Conservation (phyloP, 2,797 vertebrate genomes). For the Anguilla pacifica region DNA sequence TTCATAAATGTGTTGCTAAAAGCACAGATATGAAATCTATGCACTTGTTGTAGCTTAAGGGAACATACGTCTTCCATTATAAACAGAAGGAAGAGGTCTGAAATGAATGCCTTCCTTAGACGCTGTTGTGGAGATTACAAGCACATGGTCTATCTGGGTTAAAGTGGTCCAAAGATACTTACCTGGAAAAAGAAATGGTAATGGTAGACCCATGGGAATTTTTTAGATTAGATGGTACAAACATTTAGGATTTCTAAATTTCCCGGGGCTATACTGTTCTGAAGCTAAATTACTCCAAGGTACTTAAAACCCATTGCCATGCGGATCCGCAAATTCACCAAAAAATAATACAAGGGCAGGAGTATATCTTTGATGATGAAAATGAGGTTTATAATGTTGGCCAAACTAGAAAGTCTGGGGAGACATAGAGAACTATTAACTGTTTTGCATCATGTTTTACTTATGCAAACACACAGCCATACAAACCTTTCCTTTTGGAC, state of each 20-base stretch:
- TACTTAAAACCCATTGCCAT: not conserved
- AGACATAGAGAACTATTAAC: not conserved
- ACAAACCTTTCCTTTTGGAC: constrained; percentile 92
- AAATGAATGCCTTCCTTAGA: not conserved
- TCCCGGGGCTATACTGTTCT: not conserved
- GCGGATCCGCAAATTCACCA: not conserved
- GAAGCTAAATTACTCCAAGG: not conserved
- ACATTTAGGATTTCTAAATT: not conserved
- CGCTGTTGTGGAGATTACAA: not conserved
- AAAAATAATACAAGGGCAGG: not conserved
- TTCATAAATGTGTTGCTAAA: not conserved
- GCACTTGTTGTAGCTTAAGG: not conserved
- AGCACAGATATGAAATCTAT: not conserved
- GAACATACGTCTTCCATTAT: not conserved
- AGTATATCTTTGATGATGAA: not conserved
- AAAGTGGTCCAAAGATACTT: not conserved
- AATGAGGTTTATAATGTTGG: not conserved
- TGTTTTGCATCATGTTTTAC: not conserved
- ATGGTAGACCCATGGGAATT: not conserved
- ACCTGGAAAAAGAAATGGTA: not conserved
- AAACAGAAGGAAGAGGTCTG: not conserved
- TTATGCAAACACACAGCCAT: not conserved
- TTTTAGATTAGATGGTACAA: not conserved
- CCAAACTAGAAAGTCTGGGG: not conserved
- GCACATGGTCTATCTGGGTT: not conserved